A percentile compares a stretch with the other conserved stretches of the same genome.
Conservation (phyloP, 2,797 vertebrate genomes). For the Ctenochaetus hawaiiensis region DNA sequence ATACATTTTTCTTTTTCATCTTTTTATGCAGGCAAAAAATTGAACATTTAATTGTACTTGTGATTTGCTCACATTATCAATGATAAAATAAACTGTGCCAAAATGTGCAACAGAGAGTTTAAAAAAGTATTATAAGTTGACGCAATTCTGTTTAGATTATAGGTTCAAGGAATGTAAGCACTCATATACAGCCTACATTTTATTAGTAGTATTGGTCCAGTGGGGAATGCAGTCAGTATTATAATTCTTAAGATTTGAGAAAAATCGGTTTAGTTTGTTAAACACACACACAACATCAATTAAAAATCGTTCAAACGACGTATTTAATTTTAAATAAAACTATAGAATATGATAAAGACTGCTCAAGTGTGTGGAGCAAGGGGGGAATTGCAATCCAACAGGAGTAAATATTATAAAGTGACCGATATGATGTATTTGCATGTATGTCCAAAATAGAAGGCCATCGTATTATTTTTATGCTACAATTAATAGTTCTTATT, state of each 20-base stretch:
- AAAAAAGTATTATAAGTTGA: neutral
- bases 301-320: too few relatives aligned
- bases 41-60: neutral
- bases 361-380: neutral
- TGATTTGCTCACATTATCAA: neutral
- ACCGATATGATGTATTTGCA: too few relatives aligned
- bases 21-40: neutral
- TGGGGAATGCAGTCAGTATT: neutral
- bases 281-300: neutral
- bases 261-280: neutral
- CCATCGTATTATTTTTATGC: neutral
- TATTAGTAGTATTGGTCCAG: neutral
- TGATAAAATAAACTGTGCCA: neutral
- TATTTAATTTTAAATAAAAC: neutral
- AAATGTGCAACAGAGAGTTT: neutral
- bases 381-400: neutral
- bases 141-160: neutral
- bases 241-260: neutral
- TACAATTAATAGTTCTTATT: neutral
- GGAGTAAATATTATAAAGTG: neutral
- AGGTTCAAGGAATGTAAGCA: neutral
- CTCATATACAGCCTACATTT: neutral
- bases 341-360: neutral
- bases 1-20: neutral
- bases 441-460: too few relatives aligned